Conservation (phyloP, 2,797 vertebrate species). For the Hydrolagus colliei region DNA sequence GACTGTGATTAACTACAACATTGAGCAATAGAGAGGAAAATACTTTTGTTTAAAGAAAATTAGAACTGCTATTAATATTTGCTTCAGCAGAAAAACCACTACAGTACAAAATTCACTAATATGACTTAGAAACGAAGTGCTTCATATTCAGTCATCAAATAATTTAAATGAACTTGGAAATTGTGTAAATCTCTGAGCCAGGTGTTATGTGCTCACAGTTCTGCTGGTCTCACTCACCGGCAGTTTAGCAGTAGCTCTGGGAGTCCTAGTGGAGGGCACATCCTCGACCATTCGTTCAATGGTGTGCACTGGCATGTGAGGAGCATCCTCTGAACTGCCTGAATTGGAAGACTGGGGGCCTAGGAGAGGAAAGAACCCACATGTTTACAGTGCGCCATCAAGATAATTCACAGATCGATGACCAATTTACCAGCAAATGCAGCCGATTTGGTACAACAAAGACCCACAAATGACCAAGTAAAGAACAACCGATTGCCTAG, state of each 20-base stretch:
- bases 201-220: background rate
- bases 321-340: conserved; percentile 34
- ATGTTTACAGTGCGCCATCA: too few relatives aligned
- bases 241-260: conserved; percentile 20
- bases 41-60: too few relatives aligned
- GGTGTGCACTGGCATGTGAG: background rate
- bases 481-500: too few relatives aligned
- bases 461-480: too few relatives aligned
- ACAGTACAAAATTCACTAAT: background rate
- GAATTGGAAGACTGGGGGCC: conserved; percentile 32
- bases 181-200: background rate
- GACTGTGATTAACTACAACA: too few relatives aligned
- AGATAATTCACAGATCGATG: too few relatives aligned
- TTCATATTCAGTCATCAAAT: background rate
- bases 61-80: background rate
- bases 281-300: background rate
- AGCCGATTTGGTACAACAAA: too few relatives aligned
- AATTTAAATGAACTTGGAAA: background rate
- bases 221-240: conserved; percentile 42
- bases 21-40: too few relatives aligned
- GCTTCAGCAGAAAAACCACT: background rate
- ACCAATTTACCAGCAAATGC: too few relatives aligned
- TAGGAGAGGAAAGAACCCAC: conserved; percentile 24
- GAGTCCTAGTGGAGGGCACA: conserved; percentile 1
- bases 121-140: background rate